A percentile compares a stretch with the other conserved stretches of the same genome.
Evolutionary conservation across 2,888 invertebrate species (phyloP).

Genomic region (Dryomyza anilis): DNA sequence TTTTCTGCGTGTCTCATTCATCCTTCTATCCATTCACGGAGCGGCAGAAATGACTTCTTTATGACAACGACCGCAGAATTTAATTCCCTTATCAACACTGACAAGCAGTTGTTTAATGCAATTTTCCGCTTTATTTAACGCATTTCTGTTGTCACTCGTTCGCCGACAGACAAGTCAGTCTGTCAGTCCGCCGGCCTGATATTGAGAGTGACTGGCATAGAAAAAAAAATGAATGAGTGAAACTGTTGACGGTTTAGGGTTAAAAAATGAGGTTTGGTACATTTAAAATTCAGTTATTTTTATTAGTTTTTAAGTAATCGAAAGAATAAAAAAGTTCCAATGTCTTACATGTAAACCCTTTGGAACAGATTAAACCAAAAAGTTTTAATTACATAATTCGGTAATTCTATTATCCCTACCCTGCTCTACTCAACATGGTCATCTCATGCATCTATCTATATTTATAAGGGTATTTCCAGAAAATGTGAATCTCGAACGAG

Average conservation of each 20-base stretch:
- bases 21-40: too few relatives aligned
- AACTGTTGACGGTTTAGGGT: too few relatives aligned
- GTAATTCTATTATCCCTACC: too few relatives aligned
- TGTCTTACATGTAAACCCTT: not conserved
- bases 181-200: not conserved
- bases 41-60: slow-evolving; percentile 11
- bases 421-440: too few relatives aligned
- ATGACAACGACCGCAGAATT: slow-evolving; percentile 53
- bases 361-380: too few relatives aligned
- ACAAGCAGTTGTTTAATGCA: slow-evolving; percentile 61
- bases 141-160: slow-evolving; percentile 15
- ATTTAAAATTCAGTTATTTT: too few relatives aligned
- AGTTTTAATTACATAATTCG: too few relatives aligned
- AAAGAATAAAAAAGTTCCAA: not conserved
- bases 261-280: too few relatives aligned
- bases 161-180: not conserved
- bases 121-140: slow-evolving; percentile 60
- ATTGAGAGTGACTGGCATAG: not conserved
- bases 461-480: too few relatives aligned
- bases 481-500: too few relatives aligned
- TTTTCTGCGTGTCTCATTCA: too few relatives aligned
- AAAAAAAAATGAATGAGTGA: not conserved
- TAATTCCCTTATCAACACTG: slow-evolving; percentile 61
- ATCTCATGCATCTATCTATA: too few relatives aligned
- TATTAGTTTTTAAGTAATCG: not conserved